Percentiles rank a stretch among this genome's conserved stretches.
phyloP scores from a whole-genome alignment of 1,140 invertebrate species.

The Scaptomyza pallida region DNA sequence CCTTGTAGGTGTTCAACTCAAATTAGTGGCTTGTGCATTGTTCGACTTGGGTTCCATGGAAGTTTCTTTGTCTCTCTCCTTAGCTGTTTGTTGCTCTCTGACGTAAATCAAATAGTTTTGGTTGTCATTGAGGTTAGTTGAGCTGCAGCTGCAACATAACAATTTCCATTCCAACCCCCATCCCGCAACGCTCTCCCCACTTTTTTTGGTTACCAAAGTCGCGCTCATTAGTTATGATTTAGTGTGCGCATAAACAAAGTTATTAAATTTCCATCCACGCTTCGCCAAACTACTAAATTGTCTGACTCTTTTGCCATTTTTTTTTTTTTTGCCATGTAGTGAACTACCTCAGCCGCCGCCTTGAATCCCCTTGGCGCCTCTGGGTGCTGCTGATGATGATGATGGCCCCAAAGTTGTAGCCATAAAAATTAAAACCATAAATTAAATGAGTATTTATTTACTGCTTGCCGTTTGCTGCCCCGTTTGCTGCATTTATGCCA shows the following conservation, averaged over 20 bases:
- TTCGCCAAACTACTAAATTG: conserved; percentile 80
- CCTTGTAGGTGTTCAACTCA: conserved; percentile 77
- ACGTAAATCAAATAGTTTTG: conserved; percentile 60
- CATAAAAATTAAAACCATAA: conserved; percentile 83
- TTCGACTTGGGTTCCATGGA: conserved; percentile 13
- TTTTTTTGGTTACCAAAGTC: conserved; percentile 17
- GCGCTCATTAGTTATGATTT: conserved; percentile 81
- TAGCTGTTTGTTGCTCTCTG: too few species aligned
- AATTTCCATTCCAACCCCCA: neutral
- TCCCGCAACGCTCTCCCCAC: neutral
- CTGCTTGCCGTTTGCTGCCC: too few species aligned
- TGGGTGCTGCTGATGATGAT: conserved; percentile 15
- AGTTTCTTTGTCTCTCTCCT: neutral
- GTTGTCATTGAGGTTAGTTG: conserved; percentile 59
- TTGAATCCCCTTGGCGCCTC: neutral
- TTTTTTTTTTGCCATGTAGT: too few species aligned
- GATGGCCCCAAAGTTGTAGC: conserved; percentile 74
- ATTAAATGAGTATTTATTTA: conserved; percentile 83
- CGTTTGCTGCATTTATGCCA: conserved; percentile 55
- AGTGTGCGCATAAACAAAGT: conserved; percentile 82
- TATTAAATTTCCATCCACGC: conserved; percentile 81
- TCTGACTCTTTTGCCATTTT: conserved; percentile 49
- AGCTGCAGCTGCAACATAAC: conserved; percentile 38
- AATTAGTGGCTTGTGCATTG: conserved; percentile 72
- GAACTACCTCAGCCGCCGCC: neutral